Evolutionary conservation across 2,888 invertebrate species (phyloP).

Genomic region (Nomada fucata): DNA sequence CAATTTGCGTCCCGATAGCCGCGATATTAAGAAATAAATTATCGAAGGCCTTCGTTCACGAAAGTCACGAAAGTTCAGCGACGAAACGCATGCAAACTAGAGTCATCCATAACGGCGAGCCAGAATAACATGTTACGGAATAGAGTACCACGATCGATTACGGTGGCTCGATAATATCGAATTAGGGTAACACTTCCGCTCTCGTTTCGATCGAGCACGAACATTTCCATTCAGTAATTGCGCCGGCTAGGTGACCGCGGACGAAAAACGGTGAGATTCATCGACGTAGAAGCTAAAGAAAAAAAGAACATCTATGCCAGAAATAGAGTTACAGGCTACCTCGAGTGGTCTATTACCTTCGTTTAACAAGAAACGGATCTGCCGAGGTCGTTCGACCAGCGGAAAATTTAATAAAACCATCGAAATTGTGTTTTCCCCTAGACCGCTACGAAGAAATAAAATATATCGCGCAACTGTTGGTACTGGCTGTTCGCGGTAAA

Average conservation of each 20-base stretch:
- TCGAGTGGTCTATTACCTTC: neutral
- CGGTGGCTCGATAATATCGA: neutral
- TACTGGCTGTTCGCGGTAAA: neutral
- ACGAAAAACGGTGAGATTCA: neutral
- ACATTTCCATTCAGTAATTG: conserved; percentile 34
- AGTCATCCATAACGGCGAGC: conserved; percentile 8
- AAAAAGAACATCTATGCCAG: neutral
- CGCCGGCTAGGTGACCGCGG: neutral
- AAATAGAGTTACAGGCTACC: neutral
- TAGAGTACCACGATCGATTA: conserved; percentile 7
- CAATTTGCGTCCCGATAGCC: neutral
- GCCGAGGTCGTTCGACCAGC: neutral
- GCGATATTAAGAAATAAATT: neutral
- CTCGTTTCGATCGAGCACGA: conserved; percentile 28
- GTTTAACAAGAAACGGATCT: neutral
- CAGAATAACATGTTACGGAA: conserved; percentile 21
- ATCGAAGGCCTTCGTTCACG: neutral
- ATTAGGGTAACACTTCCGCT: neutral
- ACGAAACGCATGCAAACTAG: neutral
- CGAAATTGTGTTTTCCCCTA: neutral
- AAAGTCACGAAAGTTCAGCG: neutral
- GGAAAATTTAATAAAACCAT: neutral
- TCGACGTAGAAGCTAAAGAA: neutral
- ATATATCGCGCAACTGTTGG: neutral
- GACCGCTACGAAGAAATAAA: neutral